phyloP scores from a whole-genome alignment of 2,113 vertebrate genomes.

The Perca fluviatilis region DNA sequence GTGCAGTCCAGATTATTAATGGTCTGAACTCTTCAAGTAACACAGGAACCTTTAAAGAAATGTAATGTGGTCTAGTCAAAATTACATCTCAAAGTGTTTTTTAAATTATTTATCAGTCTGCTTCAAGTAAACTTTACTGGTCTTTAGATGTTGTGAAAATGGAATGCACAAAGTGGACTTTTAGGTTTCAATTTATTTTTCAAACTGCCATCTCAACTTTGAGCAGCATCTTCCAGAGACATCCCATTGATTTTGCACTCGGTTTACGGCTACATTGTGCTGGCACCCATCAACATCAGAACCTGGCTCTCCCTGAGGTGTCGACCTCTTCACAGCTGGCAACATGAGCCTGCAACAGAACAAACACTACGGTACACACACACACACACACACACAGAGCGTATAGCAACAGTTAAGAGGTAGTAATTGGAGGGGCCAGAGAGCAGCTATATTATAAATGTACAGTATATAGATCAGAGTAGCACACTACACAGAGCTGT shows the following conservation, averaged over 20 bases:
- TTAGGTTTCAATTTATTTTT: background rate
- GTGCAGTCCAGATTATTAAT: background rate
- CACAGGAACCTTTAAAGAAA: background rate
- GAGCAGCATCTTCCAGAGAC: background rate
- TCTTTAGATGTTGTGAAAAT: background rate
- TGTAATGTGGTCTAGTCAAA: background rate
- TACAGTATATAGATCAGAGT: constrained; percentile 30
- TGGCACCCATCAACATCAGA: background rate
- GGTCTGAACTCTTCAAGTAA: background rate
- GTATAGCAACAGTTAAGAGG: constrained; percentile 12
- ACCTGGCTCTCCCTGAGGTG: background rate
- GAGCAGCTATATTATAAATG: background rate
- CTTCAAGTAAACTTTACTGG: background rate
- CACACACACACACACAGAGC: background rate
- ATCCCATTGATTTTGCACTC: background rate
- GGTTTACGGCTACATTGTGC: background rate
- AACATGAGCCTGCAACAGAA: background rate
- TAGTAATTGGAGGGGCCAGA: background rate
- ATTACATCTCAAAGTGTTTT: background rate
- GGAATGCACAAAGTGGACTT: background rate
- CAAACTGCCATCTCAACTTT: background rate
- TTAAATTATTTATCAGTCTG: no score
- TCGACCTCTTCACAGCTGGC: background rate
- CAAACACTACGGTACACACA: background rate
- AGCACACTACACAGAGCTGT: background rate